Evolutionary conservation across 2,113 vertebrate species (phyloP).

Genomic region (Cnemophilus loriae): DNA sequence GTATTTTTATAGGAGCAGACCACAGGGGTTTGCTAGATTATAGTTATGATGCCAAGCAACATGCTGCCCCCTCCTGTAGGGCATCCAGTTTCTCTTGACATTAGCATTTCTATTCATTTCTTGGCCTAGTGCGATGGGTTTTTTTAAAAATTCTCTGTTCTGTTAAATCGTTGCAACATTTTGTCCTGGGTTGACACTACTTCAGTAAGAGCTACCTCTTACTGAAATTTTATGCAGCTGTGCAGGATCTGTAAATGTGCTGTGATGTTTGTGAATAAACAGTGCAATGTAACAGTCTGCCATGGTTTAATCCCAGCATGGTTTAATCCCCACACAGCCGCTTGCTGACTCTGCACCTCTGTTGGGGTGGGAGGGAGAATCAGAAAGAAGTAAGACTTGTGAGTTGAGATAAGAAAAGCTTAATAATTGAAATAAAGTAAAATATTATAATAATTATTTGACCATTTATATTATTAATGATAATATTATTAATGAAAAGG

Average conservation of each 20-base stretch:
- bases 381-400: neutral
- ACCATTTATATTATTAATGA: neutral
- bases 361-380: neutral
- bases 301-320: rapidly evolving
- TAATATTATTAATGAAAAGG: no score
- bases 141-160: neutral
- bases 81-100: neutral
- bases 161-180: neutral
- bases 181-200: neutral
- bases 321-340: neutral
- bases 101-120: neutral
- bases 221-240: neutral
- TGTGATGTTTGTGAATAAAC: neutral
- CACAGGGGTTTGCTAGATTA: neutral
- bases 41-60: neutral
- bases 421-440: neutral
- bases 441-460: neutral
- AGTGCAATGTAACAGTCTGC: neutral
- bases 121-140: neutral
- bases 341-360: neutral
- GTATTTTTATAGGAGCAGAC: neutral
- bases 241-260: neutral
- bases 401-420: neutral
- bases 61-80: neutral
- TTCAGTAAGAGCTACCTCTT: neutral